A percentile compares a stretch with the other conserved stretches of the same genome.
Evolutionary conservation across 1,140 invertebrate species (phyloP).

Genomic region (Aphelenchoides fujianensis): DNA sequence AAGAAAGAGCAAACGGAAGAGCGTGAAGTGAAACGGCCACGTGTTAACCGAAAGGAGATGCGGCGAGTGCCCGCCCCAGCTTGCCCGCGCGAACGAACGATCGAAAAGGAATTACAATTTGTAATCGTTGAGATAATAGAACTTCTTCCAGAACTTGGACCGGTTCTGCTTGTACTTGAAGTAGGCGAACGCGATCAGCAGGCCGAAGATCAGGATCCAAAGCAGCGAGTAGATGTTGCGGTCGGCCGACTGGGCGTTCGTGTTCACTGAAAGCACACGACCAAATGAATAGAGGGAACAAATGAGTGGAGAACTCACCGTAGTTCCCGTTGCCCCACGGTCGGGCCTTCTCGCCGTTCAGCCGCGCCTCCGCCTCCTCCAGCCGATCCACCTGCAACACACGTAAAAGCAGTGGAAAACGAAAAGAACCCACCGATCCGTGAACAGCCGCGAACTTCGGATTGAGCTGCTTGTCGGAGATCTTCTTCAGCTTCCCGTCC

Average conservation of each 20-base stretch:
- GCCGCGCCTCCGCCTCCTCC: constrained; percentile 48
- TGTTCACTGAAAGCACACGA: constrained; percentile 15
- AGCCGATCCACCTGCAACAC: too few species aligned
- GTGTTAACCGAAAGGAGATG: neutral
- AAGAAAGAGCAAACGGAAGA: neutral
- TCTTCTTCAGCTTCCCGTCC: constrained; percentile 54
- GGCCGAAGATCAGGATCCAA: constrained; percentile 46
- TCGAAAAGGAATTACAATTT: constrained; percentile 51
- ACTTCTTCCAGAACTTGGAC: constrained; percentile 60
- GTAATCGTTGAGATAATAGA: constrained; percentile 62
- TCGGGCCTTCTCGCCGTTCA: constrained; percentile 33
- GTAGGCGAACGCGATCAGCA: constrained; percentile 44
- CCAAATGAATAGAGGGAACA: neutral
- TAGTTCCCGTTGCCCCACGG: neutral
- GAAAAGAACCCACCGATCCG: too few species aligned
- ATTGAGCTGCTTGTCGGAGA: constrained; percentile 50
- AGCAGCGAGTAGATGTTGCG: constrained; percentile 44
- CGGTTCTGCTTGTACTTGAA: constrained; percentile 57
- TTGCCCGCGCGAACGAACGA: neutral
- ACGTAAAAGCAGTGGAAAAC: too few species aligned
- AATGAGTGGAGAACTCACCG: neutral
- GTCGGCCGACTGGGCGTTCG: constrained; percentile 25
- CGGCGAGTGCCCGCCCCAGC: neutral
- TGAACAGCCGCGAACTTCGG: constrained; percentile 52
- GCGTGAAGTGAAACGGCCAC: neutral